Conservation (phyloP, 2,797 vertebrate genomes). For the Epinephelus coioides region DNA sequence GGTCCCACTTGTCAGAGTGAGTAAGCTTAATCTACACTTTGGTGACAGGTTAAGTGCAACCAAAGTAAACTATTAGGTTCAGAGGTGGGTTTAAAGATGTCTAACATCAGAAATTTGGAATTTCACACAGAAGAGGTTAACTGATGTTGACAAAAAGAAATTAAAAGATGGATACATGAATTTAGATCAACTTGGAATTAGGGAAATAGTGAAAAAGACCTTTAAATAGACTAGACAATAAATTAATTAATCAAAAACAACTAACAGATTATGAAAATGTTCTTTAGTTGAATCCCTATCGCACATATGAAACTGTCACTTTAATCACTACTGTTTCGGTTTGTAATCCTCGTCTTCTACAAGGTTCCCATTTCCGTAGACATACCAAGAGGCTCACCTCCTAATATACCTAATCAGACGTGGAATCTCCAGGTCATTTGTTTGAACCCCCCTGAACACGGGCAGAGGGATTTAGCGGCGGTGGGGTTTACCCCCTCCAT, state of each 20-base stretch:
- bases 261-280: background rate
- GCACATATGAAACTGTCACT: background rate
- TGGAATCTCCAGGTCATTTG: constrained; percentile 77
- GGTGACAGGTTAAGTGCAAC: no score
- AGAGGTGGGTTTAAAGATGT: no score
- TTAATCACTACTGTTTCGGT: constrained; percentile 15
- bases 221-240: background rate
- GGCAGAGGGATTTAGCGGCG: constrained; percentile 67
- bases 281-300: background rate
- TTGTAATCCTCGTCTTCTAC: constrained; percentile 29
- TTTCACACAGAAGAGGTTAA: no score
- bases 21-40: no score
- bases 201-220: background rate
- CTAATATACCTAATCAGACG: constrained; percentile 68
- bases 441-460: constrained; percentile 72
- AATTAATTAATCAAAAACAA: background rate
- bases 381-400: constrained; percentile 29
- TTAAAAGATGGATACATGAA: no score
- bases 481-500: constrained; percentile 82
- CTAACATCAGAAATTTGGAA: no score
- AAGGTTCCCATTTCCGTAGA: constrained; percentile 26
- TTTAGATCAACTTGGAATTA: no score
- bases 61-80: no score
- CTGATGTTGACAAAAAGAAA: no score
- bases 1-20: no score